These are phyloP conservation scores for Nestor notabilis DNA, from an alignment of 2,113 vertebrate genomes.

Conservation along the genomic window DNA sequence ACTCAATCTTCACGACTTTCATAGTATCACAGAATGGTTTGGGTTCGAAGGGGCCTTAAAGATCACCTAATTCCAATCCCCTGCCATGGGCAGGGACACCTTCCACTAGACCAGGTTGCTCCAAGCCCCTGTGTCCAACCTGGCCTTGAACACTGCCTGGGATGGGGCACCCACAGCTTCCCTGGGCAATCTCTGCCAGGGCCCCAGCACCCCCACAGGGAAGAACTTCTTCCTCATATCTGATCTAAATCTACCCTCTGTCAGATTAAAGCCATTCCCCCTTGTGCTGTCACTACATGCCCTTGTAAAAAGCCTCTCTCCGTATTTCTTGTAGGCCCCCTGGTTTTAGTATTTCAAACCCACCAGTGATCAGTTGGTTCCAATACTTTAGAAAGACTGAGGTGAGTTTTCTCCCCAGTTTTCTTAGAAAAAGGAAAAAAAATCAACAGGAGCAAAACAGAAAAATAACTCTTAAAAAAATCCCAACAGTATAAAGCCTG, in stretches of 20 bases:
- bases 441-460: not conserved
- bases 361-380: not conserved
- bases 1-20: not conserved
- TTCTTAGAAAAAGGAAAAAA: not conserved
- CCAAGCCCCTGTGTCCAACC: not conserved
- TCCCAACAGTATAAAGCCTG: not conserved
- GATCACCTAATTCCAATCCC: not conserved
- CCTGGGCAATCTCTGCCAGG: not conserved
- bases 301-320: not conserved
- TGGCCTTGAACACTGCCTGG: not conserved
- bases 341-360: not conserved
- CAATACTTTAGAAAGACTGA: not conserved
- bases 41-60: not conserved
- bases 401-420: fast-evolving
- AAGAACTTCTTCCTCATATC: not conserved
- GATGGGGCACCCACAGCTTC: not conserved
- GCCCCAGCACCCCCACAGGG: fast-evolving
- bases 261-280: not conserved
- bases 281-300: not conserved
- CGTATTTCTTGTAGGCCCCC: not conserved
- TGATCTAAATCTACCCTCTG: not conserved
- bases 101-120: not conserved
- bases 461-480: not conserved
- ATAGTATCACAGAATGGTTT: not conserved
- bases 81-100: not conserved